Evolutionary conservation across 2,113 vertebrate genomes (phyloP), one percentile per base, ranked within the genome.

Genomic region (Thalassarche chlororhynchos): DNA sequence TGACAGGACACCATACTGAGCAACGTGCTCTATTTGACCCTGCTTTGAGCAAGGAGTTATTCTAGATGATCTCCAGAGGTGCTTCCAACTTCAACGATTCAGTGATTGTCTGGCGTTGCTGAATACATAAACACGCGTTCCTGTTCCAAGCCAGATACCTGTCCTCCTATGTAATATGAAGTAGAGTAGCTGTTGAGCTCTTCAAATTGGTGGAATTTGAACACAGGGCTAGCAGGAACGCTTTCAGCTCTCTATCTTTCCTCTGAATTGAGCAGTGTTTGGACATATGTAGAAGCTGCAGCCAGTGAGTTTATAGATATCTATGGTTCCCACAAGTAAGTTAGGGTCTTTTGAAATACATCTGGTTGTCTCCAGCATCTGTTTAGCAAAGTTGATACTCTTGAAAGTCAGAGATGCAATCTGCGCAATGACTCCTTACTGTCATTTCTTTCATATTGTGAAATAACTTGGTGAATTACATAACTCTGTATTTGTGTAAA

Each of bases 61-160:
- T 60, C 32, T 32, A 42, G 16, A 14, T 49, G 8, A 23, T 89
- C 47, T 87, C 18, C n/a, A 58, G 42, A 38, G 9, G 5, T 80
- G 14, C 28, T 89, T 89, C 42, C 34, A 62, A 5, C 17, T 61
- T 75, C 16, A 85, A 0, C 0, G 0, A 13, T 44, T 87, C 32
- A 14, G 28, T 74, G 29, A 17, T 71, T 64, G 32, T 65, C 79
- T 89, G 77, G 36, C 36, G 49, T 58, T 64, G n/a, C 17, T 80
- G 47, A 71, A 76, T 49, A 26, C 28, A n/a, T 79, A 47, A 61
- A 61, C 6, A 1, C 2, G 4, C 23, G n/a, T 84, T 84, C 14
- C 54, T 51, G 6, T 84, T 84, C 54, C 25, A 77, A 42, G 40
- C 9, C 14, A 15, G 47, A n/a, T 54, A 12, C 31, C 20, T 65